These are phyloP conservation scores for Pelagia noctiluca DNA, from an alignment of 30 jellyfish, hydroid and myxozoan genomes.

Conservation along the genomic window DNA sequence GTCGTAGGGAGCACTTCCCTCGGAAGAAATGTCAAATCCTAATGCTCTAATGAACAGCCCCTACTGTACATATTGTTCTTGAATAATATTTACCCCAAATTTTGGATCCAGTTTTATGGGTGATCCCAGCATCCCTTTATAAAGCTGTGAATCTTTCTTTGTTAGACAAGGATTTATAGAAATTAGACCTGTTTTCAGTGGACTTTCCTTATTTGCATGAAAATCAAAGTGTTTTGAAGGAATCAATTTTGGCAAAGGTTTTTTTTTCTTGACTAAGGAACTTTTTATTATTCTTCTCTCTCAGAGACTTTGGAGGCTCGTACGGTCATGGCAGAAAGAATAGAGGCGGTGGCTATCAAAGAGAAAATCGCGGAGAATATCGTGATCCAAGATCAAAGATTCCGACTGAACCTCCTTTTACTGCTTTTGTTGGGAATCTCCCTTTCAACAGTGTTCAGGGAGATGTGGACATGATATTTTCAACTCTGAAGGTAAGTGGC, in stretches of 20 bases:
- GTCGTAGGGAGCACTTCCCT: too few species aligned
- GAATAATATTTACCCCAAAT: too few species aligned
- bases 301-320: constrained; percentile 86
- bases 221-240: not conserved
- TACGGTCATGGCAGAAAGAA: constrained; percentile 78
- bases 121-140: too few species aligned
- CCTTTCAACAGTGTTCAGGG: constrained; percentile 99
- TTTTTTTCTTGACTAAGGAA: not conserved
- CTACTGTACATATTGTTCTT: too few species aligned
- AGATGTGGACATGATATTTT: constrained; percentile 95
- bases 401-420: constrained; percentile 93
- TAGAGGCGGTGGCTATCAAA: constrained; percentile 71
- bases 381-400: constrained; percentile 44
- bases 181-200: too few species aligned
- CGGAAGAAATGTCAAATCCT: too few species aligned
- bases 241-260: not conserved
- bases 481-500: constrained; percentile 89
- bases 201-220: too few species aligned
- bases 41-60: too few species aligned
- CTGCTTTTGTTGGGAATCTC: constrained; percentile 97
- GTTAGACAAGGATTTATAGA: too few species aligned
- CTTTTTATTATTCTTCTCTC: constrained; percentile 8
- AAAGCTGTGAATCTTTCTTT: too few species aligned
- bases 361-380: constrained; percentile 59
- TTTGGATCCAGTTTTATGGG: too few species aligned